Evolutionary conservation across 2,888 invertebrate species (phyloP).

Genomic region (Calliopum simillimum): DNA sequence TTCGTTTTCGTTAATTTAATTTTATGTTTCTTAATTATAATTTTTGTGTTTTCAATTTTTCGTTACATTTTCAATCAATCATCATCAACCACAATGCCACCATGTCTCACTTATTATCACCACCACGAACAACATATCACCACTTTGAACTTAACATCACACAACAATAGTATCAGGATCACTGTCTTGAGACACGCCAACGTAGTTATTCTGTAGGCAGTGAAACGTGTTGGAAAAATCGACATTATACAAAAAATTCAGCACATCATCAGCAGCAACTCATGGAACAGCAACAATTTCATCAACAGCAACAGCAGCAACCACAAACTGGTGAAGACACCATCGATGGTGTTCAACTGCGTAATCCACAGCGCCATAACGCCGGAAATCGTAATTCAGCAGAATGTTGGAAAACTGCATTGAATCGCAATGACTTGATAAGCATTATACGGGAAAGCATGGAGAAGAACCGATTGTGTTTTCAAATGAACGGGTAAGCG

Average conservation of each 20-base stretch:
- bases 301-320: slow-evolving; percentile 44
- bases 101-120: slow-evolving; percentile 6
- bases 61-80: slow-evolving; percentile 43
- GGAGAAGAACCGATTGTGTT: slow-evolving; percentile 90
- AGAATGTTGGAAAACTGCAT: slow-evolving; percentile 75
- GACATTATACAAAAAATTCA: slow-evolving; percentile 52
- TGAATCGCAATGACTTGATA: slow-evolving; percentile 84
- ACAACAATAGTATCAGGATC: slow-evolving; percentile 65
- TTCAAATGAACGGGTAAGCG: slow-evolving; percentile 81
- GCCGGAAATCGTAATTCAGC: slow-evolving; percentile 59
- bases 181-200: slow-evolving; percentile 63
- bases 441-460: slow-evolving; percentile 91
- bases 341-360: slow-evolving; percentile 61
- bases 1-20: slow-evolving; percentile 43
- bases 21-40: slow-evolving; percentile 33
- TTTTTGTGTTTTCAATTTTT: slow-evolving; percentile 37
- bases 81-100: slow-evolving; percentile 34
- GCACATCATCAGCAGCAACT: slow-evolving; percentile 42
- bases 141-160: no score
- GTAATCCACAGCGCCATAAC: slow-evolving; percentile 52
- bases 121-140: slow-evolving; percentile 32
- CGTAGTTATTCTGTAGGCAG: slow-evolving; percentile 67
- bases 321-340: slow-evolving; percentile 46
- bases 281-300: slow-evolving; percentile 42
- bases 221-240: slow-evolving; percentile 64